Evolutionary conservation across 92 coral and sea anemone genomes (phyloP), one percentile per base, ranked within the genome.

Genomic region (Chrysogorgia sp.): DNA sequence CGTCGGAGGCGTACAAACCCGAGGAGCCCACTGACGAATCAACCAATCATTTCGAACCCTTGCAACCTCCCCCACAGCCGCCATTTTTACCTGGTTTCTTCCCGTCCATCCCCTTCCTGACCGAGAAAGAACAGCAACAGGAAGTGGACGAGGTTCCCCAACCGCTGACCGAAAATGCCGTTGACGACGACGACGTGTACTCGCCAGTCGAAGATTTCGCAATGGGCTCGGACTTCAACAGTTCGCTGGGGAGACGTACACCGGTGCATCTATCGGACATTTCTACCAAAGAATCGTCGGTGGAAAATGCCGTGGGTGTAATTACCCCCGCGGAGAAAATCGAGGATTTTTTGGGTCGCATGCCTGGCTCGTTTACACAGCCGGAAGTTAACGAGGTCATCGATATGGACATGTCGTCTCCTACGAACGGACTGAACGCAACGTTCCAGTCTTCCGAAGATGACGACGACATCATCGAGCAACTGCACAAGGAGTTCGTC

Each of bases 361-460:
- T 71, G 34, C 63, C 63, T 1, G 63, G 63, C 63, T 57, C 63
- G 32, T 57, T 57, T 57, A 3, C 10, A 7, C 12, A 50, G 40
- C 60, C 58, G 9, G 29, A 56, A 2, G 20, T 17, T 17, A 34
- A 13, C 17, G 75, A 29, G 22, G 75, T 43, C n/a, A 76, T 89
- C 26, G 97, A 91, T 63, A 93, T 89, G 98, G 97, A 93, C 40
- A 82, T 93, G 96, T 91, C 97, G 0, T 86, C 96, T 2, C 94
- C 98, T 0, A 53, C 78, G 10, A 71, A 71, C 49, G 78, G 78
- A 25, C 3, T 71, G 30, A 50, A 40, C 48, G 12, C 5, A 12
- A 37, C 43, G 43, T 37, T 37, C 12, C 9, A 30, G 10, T 23
- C 31, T 23, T 23, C 31, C 7, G 63, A 71, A 10, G 34, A 55